These are phyloP conservation scores for Leptosomus discolor DNA, from an alignment of 2,113 vertebrate genomes.

Conservation along the genomic window DNA sequence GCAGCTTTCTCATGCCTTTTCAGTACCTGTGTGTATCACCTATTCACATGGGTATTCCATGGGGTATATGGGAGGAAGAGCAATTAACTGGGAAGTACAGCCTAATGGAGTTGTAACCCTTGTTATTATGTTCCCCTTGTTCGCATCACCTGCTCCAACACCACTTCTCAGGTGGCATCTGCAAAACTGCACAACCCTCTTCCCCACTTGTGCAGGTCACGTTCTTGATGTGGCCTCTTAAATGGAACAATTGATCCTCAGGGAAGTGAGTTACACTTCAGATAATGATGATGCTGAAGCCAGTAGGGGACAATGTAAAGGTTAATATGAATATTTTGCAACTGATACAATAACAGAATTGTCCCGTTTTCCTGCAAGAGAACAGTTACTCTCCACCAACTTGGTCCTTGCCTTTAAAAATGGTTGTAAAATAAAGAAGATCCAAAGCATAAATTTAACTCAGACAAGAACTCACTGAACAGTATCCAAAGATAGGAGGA, in stretches of 20 bases:
- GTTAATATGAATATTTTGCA: background rate
- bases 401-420: background rate
- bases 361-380: background rate
- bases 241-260: background rate
- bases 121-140: background rate
- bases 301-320: background rate
- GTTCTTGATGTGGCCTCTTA: background rate
- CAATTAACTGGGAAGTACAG: background rate
- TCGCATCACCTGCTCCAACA: background rate
- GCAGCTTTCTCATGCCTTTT: background rate
- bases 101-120: background rate
- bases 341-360: background rate
- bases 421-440: background rate
- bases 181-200: background rate
- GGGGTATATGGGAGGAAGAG: background rate
- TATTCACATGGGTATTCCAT: background rate
- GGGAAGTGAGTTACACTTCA: conserved; percentile 6
- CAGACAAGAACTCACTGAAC: background rate
- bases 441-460: background rate
- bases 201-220: background rate
- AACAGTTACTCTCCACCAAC: background rate
- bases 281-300: background rate
- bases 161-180: background rate
- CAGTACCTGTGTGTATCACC: background rate
- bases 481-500: background rate